Base-by-base conservation (phyloP, 2,797 vertebrate genomes). In the Liparis tanakae region DNA sequence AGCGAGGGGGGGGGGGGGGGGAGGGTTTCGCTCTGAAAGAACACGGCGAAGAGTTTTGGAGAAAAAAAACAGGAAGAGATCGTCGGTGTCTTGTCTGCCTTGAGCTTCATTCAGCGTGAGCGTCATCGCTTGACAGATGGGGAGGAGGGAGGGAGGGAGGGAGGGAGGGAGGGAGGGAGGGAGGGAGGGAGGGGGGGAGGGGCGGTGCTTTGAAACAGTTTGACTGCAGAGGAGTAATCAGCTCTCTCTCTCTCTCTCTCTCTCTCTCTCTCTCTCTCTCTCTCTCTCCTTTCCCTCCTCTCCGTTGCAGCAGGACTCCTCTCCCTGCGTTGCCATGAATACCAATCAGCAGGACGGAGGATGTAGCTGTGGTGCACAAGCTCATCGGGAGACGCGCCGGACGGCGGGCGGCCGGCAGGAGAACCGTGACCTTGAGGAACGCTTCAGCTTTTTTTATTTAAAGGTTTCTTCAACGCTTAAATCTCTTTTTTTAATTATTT, bases 61-160 rank as follows among this genome's bases (percentile, higher is more conserved):
- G 25, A 30, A 30, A 30, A 30, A 84, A 91, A 86, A 90, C 81
- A 87, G 77, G 64, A 84, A 77, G 75, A 87, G 75, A 90, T 87
- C 78, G 81, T 84, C 59, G 3, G 74, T 70, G 74, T 79, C 74
- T 79, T 63, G 57, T 63, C 59, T 84, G 80, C 77, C 72, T 72
- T 80, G 70, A 71, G 76, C 70, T 69, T 84, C 25, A 30, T 30
- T 30, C 81, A 65, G 67, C n/a, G 66, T 56, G 50, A 83, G 73
- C 83, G 74, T 81, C 74, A 66, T 88, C 64, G 82, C 72, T 67
- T 88, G 85, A 84, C 76, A 73, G 81, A 80, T 56, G 67, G 54
- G 64, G 69, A 30, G 25, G 25, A 30, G 25, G 25, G n/a, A n/a
- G n/a, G 25, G 67, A 51, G 65, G 69, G 65, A 51, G 64, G 69